Base-by-base conservation (phyloP, 2,797 vertebrate genomes). In the Austrolebias charrua region DNA sequence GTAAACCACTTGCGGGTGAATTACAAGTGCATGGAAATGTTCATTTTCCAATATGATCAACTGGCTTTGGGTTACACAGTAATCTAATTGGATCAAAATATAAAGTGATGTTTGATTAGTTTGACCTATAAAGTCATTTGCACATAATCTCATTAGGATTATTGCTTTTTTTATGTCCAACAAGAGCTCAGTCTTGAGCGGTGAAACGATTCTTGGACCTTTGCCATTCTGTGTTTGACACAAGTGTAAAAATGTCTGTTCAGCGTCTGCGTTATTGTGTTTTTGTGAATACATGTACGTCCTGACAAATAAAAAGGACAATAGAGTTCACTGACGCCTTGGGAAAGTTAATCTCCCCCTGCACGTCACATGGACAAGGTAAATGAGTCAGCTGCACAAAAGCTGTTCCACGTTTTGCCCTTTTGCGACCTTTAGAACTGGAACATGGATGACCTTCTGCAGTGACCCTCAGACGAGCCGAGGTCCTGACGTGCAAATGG, bases 391-490 rank as follows among this genome's bases (percentile, higher is more conserved):
- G 16, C 4, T 2, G 3, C 49, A 80, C 74, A 78, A 79, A 83
- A 65, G 68, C 66, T 2, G 40, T 44, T 44, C n/a, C 53, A 58
- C 6, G 13, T 47, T 61, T 49, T 86, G 80, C 81, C 88, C 86
- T 89, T 90, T 86, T 78, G 73, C 71, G 85, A 88, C 84, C 85
- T 90, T 88, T 86, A 73, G 71, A 73, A 54, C 79, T 72, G 66
- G 71, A 76, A 67, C 47, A 50, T 29, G 44, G 78, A 83, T 82
- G 72, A 74, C 18, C 42, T 82, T 85, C 77, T 63, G 53, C 57
- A 55, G 72, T 48, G 44, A 63, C 59, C 15, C 16, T 13, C 31
- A 61, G 63, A 76, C 50, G 45, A 11, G 56, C 5, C n/a, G 13
- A 71, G 46, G 8, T 64, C 24, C 55, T 57, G 68, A 78, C 55